A percentile compares a stretch with the other conserved stretches of the same genome.
phyloP scores from a whole-genome alignment of 92 coral and sea anemone species.

The Porites evermanni region DNA sequence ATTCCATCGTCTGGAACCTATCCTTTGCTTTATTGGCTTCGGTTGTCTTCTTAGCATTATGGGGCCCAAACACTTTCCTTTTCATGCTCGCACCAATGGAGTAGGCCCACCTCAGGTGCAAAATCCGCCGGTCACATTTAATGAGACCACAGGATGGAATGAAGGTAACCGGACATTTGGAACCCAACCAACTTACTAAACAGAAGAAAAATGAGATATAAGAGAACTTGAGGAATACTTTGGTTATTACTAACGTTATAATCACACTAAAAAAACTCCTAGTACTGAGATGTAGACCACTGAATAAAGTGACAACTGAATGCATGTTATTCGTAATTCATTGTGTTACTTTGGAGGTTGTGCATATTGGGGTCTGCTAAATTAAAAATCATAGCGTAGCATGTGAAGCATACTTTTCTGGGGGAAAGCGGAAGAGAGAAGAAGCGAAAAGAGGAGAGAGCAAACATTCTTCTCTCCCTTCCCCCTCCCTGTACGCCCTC shows the following conservation, averaged over 20 bases:
- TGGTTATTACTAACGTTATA: not conserved
- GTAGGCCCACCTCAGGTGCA: conserved; percentile 43
- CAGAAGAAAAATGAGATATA: not conserved
- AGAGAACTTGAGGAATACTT: not conserved
- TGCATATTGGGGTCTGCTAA: too few relatives aligned
- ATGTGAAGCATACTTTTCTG: too few relatives aligned
- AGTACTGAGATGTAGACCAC: too few relatives aligned
- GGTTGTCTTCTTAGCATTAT: conserved; percentile 57
- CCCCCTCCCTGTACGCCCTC: too few relatives aligned
- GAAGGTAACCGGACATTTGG: conserved; percentile 35
- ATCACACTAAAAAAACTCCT: too few relatives aligned
- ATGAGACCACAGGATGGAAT: conserved; percentile 32
- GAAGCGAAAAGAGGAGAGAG: too few relatives aligned
- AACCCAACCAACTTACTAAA: conserved; percentile 42
- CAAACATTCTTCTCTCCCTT: too few relatives aligned
- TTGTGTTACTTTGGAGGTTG: too few relatives aligned
- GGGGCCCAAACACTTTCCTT: conserved; percentile 69
- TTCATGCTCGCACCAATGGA: conserved; percentile 60
- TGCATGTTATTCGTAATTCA: too few relatives aligned
- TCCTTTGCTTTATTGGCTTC: conserved; percentile 53
- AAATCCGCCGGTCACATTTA: conserved; percentile 46
- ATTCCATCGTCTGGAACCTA: conserved; percentile 13
- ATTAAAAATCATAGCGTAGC: too few relatives aligned
- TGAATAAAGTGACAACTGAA: too few relatives aligned
- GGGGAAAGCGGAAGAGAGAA: too few relatives aligned